Evolutionary conservation across 2,113 vertebrate genomes (phyloP), one percentile per base, ranked within the genome.

Genomic region (Pionites leucogaster): DNA sequence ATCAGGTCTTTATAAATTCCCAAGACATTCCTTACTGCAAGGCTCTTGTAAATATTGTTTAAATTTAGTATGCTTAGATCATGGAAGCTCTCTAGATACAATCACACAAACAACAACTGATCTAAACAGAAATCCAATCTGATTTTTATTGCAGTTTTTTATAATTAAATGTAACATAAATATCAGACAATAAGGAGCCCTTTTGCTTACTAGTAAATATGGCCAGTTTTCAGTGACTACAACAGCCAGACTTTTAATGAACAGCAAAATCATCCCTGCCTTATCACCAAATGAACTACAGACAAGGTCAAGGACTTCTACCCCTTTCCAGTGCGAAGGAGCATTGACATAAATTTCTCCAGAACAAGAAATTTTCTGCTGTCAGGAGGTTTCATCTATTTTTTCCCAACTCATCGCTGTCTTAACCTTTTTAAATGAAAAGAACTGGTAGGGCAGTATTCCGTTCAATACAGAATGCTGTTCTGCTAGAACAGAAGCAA

Each of bases 231-330:
- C 50, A 63, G 25, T 23, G 29, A 78, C 80, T 50, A 42, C 35
- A 93, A 70, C 0, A 0, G n/a, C 8, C 79, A 90, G 39, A 59
- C 65, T 78, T 77, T 25, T 50, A 42, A 95, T 4, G 31, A 82
- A 47, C 20, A 85, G 75, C 24, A 88, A 94, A 88, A 52, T 53
- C 62, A 85, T n/a, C 39, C 53, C 57, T 74, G 59, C 63, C 50
- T 64, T 86, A 88, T 52, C 57, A 12, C 33, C 72, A 94, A 78
- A 89, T 13, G 57, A 39, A 64, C 62, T n/a, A 72, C 52, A 69
- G 62, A 82, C 49, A 84, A 79, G 88, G 78, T 72, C 86, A 94
- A 93, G 76, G 57, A 86, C 55, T 95, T 86, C 55, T 86, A 64
- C 35, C 47, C 72, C 50, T 88, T 71, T 84, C 72, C 88, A 91